Evolutionary conservation across 2,888 invertebrate species (phyloP).

Genomic region (Antheraea assamensis): DNA sequence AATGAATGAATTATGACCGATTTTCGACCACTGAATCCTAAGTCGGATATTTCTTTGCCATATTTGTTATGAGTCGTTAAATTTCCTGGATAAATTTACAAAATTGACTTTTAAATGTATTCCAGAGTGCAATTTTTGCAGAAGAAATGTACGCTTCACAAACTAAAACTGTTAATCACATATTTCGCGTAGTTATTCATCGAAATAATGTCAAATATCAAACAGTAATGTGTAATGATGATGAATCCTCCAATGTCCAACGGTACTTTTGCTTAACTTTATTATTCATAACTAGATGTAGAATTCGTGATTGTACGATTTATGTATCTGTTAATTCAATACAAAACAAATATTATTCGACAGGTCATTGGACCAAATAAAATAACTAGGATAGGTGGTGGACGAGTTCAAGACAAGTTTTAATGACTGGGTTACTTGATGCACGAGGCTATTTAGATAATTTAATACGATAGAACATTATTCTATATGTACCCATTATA

Average conservation of each 20-base stretch:
- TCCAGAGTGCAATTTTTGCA: background rate
- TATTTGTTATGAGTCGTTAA: too few species aligned
- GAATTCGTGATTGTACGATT: conserved; percentile 35
- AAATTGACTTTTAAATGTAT: background rate
- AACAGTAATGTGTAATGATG: conserved; percentile 50
- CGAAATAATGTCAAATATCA: conserved; percentile 50
- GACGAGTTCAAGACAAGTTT: conserved; percentile 3
- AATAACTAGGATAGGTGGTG: background rate
- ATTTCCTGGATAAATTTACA: background rate
- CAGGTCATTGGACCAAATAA: conserved; percentile 17
- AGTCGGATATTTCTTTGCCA: too few species aligned
- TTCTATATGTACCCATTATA: background rate
- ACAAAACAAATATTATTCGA: conserved; percentile 14
- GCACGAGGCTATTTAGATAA: conserved; percentile 13
- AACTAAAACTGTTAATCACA: background rate
- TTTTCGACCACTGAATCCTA: too few species aligned
- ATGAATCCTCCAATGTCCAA: conserved; percentile 51
- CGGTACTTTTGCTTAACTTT: conserved; percentile 56
- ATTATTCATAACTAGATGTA: conserved; percentile 38
- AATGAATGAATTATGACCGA: too few species aligned
- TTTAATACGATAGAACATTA: conserved; percentile 4
- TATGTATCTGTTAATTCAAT: conserved; percentile 11
- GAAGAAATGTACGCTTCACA: background rate
- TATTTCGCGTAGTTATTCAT: conserved; percentile 26
- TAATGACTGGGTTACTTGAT: conserved; percentile 7